Evolutionary conservation across 2,113 vertebrate genomes (phyloP).

Genomic region (Vulpes ferrilata): DNA sequence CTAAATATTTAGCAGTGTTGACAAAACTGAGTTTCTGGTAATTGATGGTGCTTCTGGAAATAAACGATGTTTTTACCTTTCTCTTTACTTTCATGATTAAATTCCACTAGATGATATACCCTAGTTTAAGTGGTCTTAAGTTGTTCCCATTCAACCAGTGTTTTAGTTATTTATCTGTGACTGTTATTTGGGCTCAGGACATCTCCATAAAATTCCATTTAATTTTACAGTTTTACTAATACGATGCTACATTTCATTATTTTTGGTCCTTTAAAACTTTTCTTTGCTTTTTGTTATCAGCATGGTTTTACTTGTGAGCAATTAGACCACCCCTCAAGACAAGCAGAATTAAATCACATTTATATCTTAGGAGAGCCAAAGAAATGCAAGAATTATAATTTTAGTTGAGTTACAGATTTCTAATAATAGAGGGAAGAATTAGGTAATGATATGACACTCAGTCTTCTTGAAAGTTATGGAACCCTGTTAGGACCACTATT

Average conservation of each 20-base stretch:
- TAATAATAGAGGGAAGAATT: neutral
- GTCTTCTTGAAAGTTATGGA: neutral
- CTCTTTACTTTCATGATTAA: neutral
- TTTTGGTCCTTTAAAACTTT: neutral
- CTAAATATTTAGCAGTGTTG: slow-evolving; percentile 72
- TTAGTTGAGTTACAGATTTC: neutral
- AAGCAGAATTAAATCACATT: slow-evolving; percentile 12
- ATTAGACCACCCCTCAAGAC: neutral
- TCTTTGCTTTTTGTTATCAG: neutral
- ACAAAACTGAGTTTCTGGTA: slow-evolving; percentile 39
- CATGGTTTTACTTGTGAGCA: slow-evolving; percentile 41
- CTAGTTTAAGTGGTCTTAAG: neutral
- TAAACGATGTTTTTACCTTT: neutral
- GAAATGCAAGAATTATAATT: neutral
- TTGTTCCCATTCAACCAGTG: neutral
- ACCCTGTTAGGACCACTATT: neutral
- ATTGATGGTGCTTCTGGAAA: neutral
- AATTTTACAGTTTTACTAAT: neutral
- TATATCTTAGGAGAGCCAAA: neutral
- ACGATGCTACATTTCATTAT: neutral
- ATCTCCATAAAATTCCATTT: neutral
- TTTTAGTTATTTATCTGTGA: slow-evolving; percentile 8
- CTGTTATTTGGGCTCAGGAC: neutral
- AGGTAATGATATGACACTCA: neutral
- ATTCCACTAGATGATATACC: neutral